Percentiles rank a stretch among this genome's conserved stretches.
These are phyloP conservation scores for Eptesicus fuscus DNA, from an alignment of 2,113 vertebrate genomes.

Conservation along the genomic window DNA sequence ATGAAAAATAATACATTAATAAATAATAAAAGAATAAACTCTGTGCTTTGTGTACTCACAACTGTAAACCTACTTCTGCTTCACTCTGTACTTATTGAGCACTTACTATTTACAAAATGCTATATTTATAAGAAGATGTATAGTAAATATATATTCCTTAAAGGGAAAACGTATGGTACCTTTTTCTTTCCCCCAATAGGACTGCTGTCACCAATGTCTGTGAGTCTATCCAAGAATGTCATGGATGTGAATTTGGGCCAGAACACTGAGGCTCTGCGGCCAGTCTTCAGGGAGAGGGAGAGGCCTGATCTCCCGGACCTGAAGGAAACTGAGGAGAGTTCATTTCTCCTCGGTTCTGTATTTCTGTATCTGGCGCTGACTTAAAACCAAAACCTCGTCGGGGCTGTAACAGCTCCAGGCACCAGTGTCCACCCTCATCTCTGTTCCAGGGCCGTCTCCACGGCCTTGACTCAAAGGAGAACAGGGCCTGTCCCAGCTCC, in stretches of 20 bases:
- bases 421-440: neutral
- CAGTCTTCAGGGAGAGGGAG: neutral
- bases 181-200: neutral
- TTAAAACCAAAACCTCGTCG: neutral
- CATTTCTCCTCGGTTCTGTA: neutral
- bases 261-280: neutral
- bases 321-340: neutral
- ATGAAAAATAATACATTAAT: neutral
- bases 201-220: neutral
- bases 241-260: neutral
- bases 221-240: neutral
- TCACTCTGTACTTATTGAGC: neutral
- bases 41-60: neutral
- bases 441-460: neutral
- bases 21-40: neutral
- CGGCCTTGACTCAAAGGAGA: neutral
- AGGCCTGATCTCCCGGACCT: neutral
- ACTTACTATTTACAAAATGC: neutral
- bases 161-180: neutral
- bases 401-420: rapidly evolving
- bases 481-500: neutral
- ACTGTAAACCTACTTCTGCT: neutral
- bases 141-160: neutral
- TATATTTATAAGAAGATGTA: neutral
- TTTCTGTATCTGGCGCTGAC: neutral